Evolutionary conservation across 2,113 vertebrate genomes (phyloP), one percentile per base, ranked within the genome.

Genomic region (Cyphotilapia sp.): DNA sequence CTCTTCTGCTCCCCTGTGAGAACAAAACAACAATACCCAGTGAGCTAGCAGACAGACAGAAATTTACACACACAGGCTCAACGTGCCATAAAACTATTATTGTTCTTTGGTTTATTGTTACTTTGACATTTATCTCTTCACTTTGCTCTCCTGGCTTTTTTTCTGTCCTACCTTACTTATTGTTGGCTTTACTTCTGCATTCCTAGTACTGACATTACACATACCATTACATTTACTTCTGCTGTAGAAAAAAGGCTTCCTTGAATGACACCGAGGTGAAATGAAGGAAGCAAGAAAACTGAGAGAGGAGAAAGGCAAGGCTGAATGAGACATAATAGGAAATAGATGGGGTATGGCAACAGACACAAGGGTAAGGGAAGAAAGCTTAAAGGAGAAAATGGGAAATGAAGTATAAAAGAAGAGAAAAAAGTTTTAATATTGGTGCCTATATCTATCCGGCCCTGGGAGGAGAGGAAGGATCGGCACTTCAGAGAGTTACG

Each of bases 41-140:
- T 38, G 56, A 84, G 78, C 29, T 54, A 53, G 74, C 85, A 63
- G 85, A 89, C 29, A 38, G 42, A 84, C 29, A 71, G 47, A 74
- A 38, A 90, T 12, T 17, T 45, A 54, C 59, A 59, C 83, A 51
- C 47, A 84, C 31, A 45, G 33, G n/a, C 19, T 56, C 17, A 47
- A 27, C 27, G 19, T 80, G 74, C 47, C 14, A 81, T 83, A 76
- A 89, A 86, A 57, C 4, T 42, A 49, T 69, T 87, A 86, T 38
- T 87, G 87, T 49, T 82, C 56, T 47, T 61, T 47, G 42, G 35
- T 90, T 89, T 86, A 87, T 85, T 80, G 80, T 81, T 86, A 76
- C 89, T 74, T 83, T 80, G 83, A 86, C 89, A 89, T 92, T 89
- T 88, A 89, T 87, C 87, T 89, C 54, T 61, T 87, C 56, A 83